Evolutionary conservation across 1,140 invertebrate genomes (phyloP), one percentile per base, ranked within the genome.

Genomic region (Colletes latitarsis): DNA sequence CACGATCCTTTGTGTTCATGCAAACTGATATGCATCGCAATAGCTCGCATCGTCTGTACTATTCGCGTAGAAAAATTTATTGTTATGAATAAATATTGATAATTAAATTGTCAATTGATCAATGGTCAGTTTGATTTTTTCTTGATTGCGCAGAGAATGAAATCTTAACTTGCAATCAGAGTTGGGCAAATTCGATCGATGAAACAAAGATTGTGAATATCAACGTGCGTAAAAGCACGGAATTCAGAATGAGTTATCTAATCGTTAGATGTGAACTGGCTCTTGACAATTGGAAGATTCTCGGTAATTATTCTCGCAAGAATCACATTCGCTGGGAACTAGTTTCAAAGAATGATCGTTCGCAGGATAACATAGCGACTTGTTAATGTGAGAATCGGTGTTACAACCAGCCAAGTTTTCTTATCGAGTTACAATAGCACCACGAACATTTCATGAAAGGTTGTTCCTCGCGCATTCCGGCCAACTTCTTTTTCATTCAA

Each of bases 261-360:
- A 77, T 71, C 57, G 76, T 62, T 19, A 71, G 67, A 77, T 71
- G 76, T 71, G 76, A 77, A 77, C 57, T 77, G 76, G 68, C 76
- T 77, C 76, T 77, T 63, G 76, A 77, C 76, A 77, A 77, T 77
- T 77, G 76, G 76, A 77, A 77, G 76, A 77, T 77, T 19, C 76
- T 21, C 64, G 57, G 14, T 17, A 19, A 77, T 63, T 77, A 67
- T 77, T 71, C 67, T 17, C n/a, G n/a, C 14, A 71, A 77, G 57
- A 77, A 63, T 71, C 57, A n/a, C 55, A 6, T 3, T 1, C 15
- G 55, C 55, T 77, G 76, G 57, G 76, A 77, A 71, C 14, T 39
- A n/a, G 57, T 77, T 63, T 77, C 57, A 14, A 77, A 71, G 17
- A 77, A 71, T 30, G 76, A 71, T 70, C 68, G 57, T 52, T 77